Evolutionary conservation across 2,888 invertebrate genomes (phyloP).

Genomic region (Eucera pruinosa): DNA sequence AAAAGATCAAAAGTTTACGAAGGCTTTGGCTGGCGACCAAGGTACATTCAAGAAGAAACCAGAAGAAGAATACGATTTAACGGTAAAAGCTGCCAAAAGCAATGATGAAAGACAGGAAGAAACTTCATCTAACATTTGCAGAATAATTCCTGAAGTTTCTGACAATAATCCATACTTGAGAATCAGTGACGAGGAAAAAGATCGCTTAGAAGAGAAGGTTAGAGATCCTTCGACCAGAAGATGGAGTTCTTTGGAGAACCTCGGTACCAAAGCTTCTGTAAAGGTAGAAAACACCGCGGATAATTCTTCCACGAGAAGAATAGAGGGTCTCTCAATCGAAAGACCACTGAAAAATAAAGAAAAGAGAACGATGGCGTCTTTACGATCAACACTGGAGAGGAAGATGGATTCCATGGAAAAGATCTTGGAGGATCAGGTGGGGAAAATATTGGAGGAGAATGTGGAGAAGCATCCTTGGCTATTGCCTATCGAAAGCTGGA

Average conservation of each 20-base stretch:
- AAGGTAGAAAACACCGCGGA: conserved; percentile 9
- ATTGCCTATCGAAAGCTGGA: conserved; percentile 77
- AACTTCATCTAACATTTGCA: rapidly evolving
- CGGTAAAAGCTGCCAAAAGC: background rate
- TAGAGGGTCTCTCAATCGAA: conserved; percentile 27
- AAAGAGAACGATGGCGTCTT: conserved; percentile 40
- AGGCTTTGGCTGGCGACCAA: background rate
- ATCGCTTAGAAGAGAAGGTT: background rate
- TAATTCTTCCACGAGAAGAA: background rate
- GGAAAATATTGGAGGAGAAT: conserved; percentile 73
- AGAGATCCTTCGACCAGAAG: conserved; percentile 16
- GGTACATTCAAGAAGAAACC: background rate
- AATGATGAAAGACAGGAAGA: background rate
- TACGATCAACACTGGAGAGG: conserved; percentile 60
- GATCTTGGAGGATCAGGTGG: conserved; percentile 70
- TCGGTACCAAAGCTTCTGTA: conserved; percentile 2
- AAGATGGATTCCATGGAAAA: conserved; percentile 69
- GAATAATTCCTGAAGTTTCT: background rate
- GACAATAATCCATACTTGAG: background rate
- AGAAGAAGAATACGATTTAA: background rate
- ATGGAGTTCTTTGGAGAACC: conserved; percentile 52
- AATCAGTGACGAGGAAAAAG: background rate
- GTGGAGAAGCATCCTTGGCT: conserved; percentile 78
- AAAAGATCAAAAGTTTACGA: background rate
- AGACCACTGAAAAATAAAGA: conserved; percentile 39